Evolutionary conservation across 2,888 invertebrate genomes (phyloP).

Genomic region (Laothoe populi): DNA sequence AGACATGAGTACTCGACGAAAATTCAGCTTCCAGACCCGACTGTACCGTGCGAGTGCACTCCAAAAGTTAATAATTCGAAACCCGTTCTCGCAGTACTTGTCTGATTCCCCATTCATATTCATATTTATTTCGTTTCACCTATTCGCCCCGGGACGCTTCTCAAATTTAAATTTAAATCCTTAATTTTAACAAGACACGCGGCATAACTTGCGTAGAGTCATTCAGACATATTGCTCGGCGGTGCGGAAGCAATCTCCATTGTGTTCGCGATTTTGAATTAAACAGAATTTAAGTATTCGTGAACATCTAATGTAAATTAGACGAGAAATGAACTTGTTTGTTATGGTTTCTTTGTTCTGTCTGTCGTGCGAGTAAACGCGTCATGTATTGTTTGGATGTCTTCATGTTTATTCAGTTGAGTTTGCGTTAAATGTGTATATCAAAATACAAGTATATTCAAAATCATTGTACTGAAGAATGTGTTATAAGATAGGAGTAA

Average conservation of each 20-base stretch:
- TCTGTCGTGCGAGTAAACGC: conserved; percentile 2
- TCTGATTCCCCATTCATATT: conserved; percentile 83
- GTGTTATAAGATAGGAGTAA: not conserved
- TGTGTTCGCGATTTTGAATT: conserved; percentile 68
- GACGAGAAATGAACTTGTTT: conserved; percentile 65
- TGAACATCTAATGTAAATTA: conserved; percentile 79
- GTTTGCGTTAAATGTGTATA: not conserved
- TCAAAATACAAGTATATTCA: not conserved
- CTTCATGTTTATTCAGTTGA: not conserved
- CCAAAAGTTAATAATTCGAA: conserved; percentile 82
- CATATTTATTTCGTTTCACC: conserved; percentile 84
- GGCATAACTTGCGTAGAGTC: conserved; percentile 55
- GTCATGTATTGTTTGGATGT: conserved; percentile 15
- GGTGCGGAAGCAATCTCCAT: conserved; percentile 74
- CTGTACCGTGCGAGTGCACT: conserved; percentile 69
- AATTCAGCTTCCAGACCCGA: conserved; percentile 53
- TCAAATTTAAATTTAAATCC: conserved; percentile 77
- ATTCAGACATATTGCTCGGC: conserved; percentile 69
- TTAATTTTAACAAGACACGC: conserved; percentile 79
- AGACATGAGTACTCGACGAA: conserved; percentile 56
- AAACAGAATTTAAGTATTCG: conserved; percentile 73
- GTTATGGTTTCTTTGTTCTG: conserved; percentile 61
- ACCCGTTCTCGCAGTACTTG: conserved; percentile 72
- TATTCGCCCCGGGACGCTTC: conserved; percentile 70
- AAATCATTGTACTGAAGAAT: not conserved